Conservation (phyloP, 1,140 invertebrate species). For the Drosophila prosaltans region DNA sequence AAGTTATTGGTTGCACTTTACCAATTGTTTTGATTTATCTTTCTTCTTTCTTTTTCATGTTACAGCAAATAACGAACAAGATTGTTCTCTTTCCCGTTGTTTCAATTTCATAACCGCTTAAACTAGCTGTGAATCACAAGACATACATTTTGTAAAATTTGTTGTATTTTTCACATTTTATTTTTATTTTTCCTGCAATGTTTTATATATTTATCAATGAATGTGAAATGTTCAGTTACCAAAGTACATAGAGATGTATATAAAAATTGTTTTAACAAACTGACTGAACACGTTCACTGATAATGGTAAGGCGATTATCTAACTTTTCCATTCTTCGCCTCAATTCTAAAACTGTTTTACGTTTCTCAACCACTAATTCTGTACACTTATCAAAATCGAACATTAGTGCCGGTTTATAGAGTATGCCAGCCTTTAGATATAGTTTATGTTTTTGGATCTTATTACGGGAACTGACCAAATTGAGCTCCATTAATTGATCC, state of each 20-base stretch:
- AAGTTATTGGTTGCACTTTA: too few relatives aligned
- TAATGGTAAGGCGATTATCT: background rate
- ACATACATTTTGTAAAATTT: too few relatives aligned
- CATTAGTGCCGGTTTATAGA: background rate
- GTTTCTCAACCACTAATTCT: background rate
- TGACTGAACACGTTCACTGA: background rate
- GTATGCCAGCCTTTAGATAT: background rate
- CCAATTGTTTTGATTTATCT: too few relatives aligned
- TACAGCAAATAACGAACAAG: too few relatives aligned
- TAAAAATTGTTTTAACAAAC: conserved; percentile 1
- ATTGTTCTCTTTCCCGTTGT: too few relatives aligned
- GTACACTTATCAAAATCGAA: background rate
- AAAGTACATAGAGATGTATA: background rate
- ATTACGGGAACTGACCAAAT: background rate
- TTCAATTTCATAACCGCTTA: too few relatives aligned
- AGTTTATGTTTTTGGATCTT: background rate
- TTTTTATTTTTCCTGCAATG: background rate
- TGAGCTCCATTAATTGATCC: background rate
- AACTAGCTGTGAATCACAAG: too few relatives aligned
- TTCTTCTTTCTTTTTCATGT: too few relatives aligned
- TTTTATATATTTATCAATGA: background rate
- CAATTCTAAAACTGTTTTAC: background rate
- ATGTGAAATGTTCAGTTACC: background rate
- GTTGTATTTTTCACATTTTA: too few relatives aligned
- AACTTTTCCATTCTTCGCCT: background rate